These are phyloP conservation scores for Pocillopora meandrina DNA, from an alignment of 92 coral and sea anemone genomes.

Conservation along the genomic window DNA sequence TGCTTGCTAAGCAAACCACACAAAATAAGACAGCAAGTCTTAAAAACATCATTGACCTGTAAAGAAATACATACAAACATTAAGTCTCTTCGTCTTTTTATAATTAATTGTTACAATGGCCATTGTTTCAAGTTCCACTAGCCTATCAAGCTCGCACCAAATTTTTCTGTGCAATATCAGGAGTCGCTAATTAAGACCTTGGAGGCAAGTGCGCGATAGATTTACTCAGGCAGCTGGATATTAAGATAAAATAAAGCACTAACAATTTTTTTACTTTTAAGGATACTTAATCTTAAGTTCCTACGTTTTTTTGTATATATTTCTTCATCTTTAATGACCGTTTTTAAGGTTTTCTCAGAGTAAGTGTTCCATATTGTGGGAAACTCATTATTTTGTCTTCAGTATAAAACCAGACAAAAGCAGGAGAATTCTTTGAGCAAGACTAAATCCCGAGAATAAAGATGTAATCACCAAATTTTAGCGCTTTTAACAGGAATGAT, in stretches of 20 bases:
- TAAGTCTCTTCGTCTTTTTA: not conserved
- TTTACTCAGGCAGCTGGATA: too few species aligned
- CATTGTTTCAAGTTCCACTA: not conserved
- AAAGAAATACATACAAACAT: not conserved
- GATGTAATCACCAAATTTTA: not conserved
- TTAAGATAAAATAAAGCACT: too few species aligned
- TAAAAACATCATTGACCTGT: conserved; percentile 35
- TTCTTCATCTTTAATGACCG: too few species aligned
- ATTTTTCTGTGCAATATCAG: not conserved
- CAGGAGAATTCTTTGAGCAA: not conserved
- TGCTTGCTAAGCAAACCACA: conserved; percentile 23
- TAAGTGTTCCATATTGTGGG: not conserved
- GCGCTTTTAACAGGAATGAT: not conserved
- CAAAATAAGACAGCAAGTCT: conserved; percentile 13
- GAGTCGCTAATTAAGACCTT: not conserved
- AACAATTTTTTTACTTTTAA: too few species aligned
- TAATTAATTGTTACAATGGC: not conserved
- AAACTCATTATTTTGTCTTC: not conserved
- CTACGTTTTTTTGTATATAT: too few species aligned
- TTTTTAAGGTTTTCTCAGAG: not conserved
- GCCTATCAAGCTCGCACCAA: not conserved
- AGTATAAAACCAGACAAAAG: not conserved
- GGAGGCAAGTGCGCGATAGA: too few species aligned
- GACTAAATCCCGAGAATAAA: not conserved
- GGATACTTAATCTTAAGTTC: too few species aligned